A percentile compares a stretch with the other conserved stretches of the same genome.
phyloP scores from a whole-genome alignment of 2,888 invertebrate genomes.

The Hecatera dysodea region DNA sequence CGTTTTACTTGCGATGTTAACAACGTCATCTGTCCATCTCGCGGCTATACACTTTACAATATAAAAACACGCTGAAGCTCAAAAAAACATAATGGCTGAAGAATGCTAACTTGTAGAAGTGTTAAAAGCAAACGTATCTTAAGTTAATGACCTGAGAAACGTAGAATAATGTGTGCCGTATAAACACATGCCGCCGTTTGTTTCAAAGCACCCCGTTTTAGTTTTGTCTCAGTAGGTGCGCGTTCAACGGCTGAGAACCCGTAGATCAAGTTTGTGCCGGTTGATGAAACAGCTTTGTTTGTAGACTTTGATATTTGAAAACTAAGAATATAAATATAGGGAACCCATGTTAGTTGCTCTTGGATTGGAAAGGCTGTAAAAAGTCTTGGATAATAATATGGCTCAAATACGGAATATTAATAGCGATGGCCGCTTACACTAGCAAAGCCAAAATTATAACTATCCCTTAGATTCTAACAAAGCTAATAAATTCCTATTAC shows the following conservation, averaged over 20 bases:
- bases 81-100: slow-evolving; percentile 3
- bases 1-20: too few species aligned
- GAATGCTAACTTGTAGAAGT: slow-evolving; percentile 11
- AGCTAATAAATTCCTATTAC: slow-evolving; percentile 45
- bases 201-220: slow-evolving; percentile 64
- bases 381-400: neutral
- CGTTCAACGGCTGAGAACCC: slow-evolving; percentile 6
- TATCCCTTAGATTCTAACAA: slow-evolving; percentile 41
- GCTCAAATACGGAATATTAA: neutral
- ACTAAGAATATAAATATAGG: neutral
- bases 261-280: slow-evolving; percentile 46
- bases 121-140: slow-evolving; percentile 50
- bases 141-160: slow-evolving; percentile 51
- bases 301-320: neutral
- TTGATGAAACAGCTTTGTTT: slow-evolving; percentile 27
- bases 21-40: neutral
- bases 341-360: neutral
- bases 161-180: slow-evolving; percentile 54
- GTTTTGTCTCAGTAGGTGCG: slow-evolving; percentile 60
- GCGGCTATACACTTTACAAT: neutral
- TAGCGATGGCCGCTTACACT: neutral
- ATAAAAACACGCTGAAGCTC: slow-evolving; percentile 11
- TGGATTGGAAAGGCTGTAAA: neutral
- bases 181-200: slow-evolving; percentile 61
- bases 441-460: slow-evolving; percentile 14